Percentiles rank a stretch among this genome's conserved stretches.
phyloP scores from a whole-genome alignment of 2,888 invertebrate species.

The Frankliniella fusca region DNA sequence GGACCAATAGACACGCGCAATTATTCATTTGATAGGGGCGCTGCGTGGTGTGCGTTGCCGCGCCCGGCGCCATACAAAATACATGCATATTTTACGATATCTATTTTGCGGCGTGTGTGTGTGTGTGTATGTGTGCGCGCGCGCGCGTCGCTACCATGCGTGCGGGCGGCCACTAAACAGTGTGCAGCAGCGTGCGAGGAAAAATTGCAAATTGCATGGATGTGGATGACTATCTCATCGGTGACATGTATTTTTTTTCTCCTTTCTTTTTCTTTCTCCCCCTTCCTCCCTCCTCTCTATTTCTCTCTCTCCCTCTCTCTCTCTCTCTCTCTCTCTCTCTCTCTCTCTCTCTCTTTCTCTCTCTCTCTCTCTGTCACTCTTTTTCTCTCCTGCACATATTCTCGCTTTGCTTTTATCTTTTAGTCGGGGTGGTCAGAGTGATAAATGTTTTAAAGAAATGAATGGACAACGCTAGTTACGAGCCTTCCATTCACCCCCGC shows the following conservation, averaged over 20 bases:
- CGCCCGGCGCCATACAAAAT: background rate
- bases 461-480: no score
- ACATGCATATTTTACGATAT: constrained; percentile 6
- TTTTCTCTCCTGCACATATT: no score
- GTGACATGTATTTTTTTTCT: background rate
- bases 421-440: no score
- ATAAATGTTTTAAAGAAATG: no score
- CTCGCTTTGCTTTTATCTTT: no score
- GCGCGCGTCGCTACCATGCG: background rate
- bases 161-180: background rate
- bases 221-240: no score
- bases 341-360: no score
- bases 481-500: no score
- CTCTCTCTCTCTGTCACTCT: no score
- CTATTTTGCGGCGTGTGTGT: background rate
- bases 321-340: no score
- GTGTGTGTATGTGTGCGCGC: background rate
- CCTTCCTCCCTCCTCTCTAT: background rate
- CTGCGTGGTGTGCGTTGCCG: background rate
- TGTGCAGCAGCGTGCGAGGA: background rate
- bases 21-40: constrained; percentile 13
- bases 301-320: background rate
- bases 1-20: background rate
- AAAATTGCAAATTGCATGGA: background rate
- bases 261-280: background rate